These are phyloP conservation scores for Ischnura elegans DNA, from an alignment of 2,888 invertebrate species.

Conservation along the genomic window DNA sequence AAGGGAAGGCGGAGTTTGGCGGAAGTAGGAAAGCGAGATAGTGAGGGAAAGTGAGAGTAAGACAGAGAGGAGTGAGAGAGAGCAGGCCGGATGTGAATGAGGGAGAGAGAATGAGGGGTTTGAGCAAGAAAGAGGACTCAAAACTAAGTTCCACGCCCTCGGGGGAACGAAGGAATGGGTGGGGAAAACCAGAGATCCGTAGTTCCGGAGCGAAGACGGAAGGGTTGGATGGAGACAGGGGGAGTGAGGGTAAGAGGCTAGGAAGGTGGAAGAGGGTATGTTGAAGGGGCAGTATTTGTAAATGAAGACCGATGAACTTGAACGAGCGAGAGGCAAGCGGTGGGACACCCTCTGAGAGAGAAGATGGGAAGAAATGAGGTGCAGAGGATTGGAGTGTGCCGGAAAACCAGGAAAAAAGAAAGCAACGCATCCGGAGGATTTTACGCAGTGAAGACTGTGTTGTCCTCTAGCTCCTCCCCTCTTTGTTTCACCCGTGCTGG, in stretches of 20 bases:
- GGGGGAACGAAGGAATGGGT: neutral
- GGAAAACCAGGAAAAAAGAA: neutral
- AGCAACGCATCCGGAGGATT: neutral
- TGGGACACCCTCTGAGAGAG: neutral
- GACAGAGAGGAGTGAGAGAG: neutral
- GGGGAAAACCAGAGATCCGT: neutral
- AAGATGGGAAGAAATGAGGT: neutral
- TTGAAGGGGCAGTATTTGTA: slow-evolving; percentile 25
- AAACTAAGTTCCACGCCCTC: slow-evolving; percentile 41
- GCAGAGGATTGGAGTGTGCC: neutral
- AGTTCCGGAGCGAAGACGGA: neutral
- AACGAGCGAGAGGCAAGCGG: neutral
- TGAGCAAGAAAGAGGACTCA: neutral
- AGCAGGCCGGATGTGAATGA: neutral
- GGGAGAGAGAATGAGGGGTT: neutral
- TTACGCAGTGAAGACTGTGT: neutral
- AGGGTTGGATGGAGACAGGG: neutral
- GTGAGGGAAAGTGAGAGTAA: neutral
- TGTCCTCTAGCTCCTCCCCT: neutral
- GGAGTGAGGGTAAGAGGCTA: neutral
- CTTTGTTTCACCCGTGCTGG: neutral
- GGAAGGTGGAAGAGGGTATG: neutral
- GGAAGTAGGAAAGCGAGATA: neutral
- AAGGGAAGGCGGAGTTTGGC: too few relatives aligned
- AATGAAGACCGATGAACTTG: slow-evolving; percentile 64